phyloP scores from a whole-genome alignment of 2,888 invertebrate genomes.

The Aleiodes testaceus region DNA sequence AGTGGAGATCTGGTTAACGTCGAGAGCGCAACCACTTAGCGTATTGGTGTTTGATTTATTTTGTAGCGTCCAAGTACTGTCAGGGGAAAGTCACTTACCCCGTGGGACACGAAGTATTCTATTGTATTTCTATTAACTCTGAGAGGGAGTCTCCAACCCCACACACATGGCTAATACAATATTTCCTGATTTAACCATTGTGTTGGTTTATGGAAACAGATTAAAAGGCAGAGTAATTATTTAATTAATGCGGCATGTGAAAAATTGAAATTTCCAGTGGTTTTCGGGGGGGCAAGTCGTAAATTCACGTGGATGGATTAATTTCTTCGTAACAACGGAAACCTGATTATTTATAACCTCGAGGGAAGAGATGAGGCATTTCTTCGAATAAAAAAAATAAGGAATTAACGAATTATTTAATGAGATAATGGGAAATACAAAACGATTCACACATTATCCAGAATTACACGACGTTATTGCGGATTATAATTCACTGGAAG shows the following conservation, averaged over 20 bases:
- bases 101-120: constrained; percentile 48
- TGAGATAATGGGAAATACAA: constrained; percentile 13
- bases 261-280: constrained; percentile 50
- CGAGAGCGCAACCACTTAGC: constrained; percentile 71
- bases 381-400: background rate
- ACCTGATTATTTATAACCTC: constrained; percentile 63
- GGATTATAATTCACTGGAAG: constrained; percentile 37
- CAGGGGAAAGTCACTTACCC: constrained; percentile 61
- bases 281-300: constrained; percentile 56
- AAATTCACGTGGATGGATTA: constrained; percentile 69
- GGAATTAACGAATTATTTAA: constrained; percentile 13
- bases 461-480: constrained; percentile 19
- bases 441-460: constrained; percentile 20
- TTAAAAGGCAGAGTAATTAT: constrained; percentile 50
- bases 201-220: background rate
- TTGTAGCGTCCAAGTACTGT: constrained; percentile 65
- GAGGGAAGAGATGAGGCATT: constrained; percentile 3
- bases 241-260: constrained; percentile 58
- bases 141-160: constrained; percentile 46
- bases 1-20: constrained; percentile 68
- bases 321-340: constrained; percentile 64
- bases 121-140: constrained; percentile 71
- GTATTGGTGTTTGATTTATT: constrained; percentile 74
- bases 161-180: constrained; percentile 50
- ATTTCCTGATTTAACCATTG: constrained; percentile 51